phyloP scores from a whole-genome alignment of 2,113 vertebrate genomes.

The Mystacornis crossleyi region DNA sequence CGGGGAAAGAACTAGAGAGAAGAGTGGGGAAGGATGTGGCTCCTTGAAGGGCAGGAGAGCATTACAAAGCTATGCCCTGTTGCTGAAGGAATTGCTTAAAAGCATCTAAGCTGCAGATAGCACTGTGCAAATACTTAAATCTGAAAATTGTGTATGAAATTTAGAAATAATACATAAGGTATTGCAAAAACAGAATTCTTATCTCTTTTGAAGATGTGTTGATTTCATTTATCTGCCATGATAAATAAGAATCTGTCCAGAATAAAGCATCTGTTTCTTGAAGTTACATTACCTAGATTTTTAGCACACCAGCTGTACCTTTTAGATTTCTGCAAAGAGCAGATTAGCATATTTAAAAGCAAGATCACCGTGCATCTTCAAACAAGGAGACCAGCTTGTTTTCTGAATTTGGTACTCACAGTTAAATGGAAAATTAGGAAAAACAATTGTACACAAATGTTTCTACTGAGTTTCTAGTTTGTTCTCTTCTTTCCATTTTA shows the following conservation, averaged over 20 bases:
- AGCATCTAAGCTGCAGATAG: neutral
- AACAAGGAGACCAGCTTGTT: neutral
- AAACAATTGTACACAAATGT: neutral
- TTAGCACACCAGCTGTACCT: neutral
- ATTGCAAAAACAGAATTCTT: neutral
- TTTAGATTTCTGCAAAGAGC: neutral
- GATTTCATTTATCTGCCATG: neutral
- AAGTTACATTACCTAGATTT: neutral
- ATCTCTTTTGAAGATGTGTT: neutral
- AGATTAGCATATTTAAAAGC: neutral
- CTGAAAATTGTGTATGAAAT: neutral
- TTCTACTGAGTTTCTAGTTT: neutral
- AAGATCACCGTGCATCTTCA: neutral
- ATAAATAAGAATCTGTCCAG: too few relatives aligned
- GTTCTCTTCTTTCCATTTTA: neutral
- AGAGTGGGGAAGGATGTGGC: neutral
- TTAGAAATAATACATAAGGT: neutral
- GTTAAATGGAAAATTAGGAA: neutral
- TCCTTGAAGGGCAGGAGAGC: neutral
- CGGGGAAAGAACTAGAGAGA: neutral
- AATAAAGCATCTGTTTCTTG: neutral
- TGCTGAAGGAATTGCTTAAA: neutral
- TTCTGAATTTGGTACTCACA: neutral
- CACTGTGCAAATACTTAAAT: neutral
- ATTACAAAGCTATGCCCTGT: fast-evolving